A percentile compares a stretch with the other conserved stretches of the same genome.
These are phyloP conservation scores for Athalia rosae DNA, from an alignment of 2,888 invertebrate species.

Conservation along the genomic window DNA sequence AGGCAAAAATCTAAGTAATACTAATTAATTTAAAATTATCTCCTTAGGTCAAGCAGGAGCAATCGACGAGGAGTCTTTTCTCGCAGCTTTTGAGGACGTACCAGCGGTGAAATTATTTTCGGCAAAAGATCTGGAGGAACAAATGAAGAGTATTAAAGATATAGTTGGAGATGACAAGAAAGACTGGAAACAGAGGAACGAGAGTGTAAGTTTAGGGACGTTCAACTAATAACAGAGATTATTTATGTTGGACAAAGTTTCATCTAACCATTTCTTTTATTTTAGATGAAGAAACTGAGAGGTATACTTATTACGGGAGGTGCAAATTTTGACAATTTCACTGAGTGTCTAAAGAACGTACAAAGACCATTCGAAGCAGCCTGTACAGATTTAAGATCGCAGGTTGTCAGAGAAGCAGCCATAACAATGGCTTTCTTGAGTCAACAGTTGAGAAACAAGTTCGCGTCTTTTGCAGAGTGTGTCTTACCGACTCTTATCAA, in stretches of 20 bases:
- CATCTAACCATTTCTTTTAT: constrained; percentile 48
- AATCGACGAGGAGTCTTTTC: constrained; percentile 91
- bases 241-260: constrained; percentile 12
- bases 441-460: constrained; percentile 86
- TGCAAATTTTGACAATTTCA: constrained; percentile 82
- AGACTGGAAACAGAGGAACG: constrained; percentile 97
- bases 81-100: constrained; percentile 88
- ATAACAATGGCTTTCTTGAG: constrained; percentile 95
- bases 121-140: constrained; percentile 87
- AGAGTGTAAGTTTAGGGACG: constrained; percentile 80
- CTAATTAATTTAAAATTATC: neutral
- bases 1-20: constrained; percentile 36
- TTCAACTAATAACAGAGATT: neutral
- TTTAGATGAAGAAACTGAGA: constrained; percentile 89
- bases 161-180: constrained; percentile 86
- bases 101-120: constrained; percentile 90
- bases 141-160: constrained; percentile 84
- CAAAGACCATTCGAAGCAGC: constrained; percentile 88
- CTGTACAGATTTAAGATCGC: constrained; percentile 92
- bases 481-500: constrained; percentile 89
- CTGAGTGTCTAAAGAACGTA: constrained; percentile 84
- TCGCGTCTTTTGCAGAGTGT: constrained; percentile 90
- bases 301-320: constrained; percentile 89
- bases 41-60: constrained; percentile 83
- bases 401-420: constrained; percentile 96